phyloP scores from a whole-genome alignment of 2,113 vertebrate species.

The Rhizomys pruinosus region DNA sequence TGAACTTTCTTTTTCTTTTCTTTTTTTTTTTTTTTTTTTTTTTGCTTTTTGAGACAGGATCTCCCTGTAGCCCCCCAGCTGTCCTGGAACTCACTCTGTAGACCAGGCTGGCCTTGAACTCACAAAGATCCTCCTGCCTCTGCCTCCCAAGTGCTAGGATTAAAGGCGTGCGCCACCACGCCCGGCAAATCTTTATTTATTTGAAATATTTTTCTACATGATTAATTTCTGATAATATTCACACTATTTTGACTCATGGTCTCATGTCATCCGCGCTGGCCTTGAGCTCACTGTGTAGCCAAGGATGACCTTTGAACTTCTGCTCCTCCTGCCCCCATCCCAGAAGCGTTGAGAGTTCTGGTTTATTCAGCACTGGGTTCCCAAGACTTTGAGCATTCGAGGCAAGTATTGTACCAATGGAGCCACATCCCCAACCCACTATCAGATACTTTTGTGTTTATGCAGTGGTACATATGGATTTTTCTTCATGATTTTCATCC shows the following conservation, averaged over 20 bases:
- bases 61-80: no score
- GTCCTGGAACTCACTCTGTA: no score
- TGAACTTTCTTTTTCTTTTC: no score
- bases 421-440: not conserved
- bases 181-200: no score
- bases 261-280: not conserved
- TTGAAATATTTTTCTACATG: not conserved
- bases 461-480: not conserved
- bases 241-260: not conserved
- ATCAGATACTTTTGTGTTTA: not conserved
- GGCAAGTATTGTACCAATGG: not conserved
- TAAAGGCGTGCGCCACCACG: no score
- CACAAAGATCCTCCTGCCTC: no score
- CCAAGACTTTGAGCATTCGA: not conserved
- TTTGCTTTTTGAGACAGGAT: no score
- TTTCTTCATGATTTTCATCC: conserved; percentile 39
- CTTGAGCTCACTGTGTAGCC: not conserved
- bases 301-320: not conserved
- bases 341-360: no score
- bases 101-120: no score
- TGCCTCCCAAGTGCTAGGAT: no score
- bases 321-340: not conserved
- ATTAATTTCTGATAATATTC: not conserved
- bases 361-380: not conserved
- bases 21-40: no score